phyloP scores from a whole-genome alignment of 2,113 vertebrate genomes.

The Mola mola region DNA sequence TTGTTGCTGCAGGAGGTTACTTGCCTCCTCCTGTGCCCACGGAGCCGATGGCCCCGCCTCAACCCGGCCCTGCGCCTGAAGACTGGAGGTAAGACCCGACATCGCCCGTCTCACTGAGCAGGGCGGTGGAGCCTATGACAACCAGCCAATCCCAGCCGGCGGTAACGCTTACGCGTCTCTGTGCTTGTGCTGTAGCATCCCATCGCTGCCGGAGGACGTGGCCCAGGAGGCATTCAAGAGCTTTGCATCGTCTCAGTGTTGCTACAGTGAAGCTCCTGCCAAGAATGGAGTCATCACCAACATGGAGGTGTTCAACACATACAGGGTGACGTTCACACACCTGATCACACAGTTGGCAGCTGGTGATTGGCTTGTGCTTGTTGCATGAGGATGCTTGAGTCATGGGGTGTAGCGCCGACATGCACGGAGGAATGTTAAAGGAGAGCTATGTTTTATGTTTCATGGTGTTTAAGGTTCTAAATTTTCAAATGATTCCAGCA shows the following conservation, averaged over 20 bases:
- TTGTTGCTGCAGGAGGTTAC: conserved; percentile 52
- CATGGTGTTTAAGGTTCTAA: no score
- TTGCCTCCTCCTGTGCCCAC: conserved; percentile 66
- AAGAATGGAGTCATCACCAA: conserved; percentile 70
- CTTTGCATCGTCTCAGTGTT: conserved; percentile 57
- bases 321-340: conserved; percentile 59
- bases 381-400: no score
- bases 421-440: no score
- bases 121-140: no score
- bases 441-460: no score
- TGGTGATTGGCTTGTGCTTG: no score
- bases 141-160: no score
- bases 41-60: conserved; percentile 59
- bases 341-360: no score
- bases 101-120: background rate
- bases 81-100: conserved; percentile 64
- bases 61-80: conserved; percentile 1
- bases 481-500: no score
- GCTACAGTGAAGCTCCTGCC: conserved; percentile 60
- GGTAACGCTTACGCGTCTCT: background rate
- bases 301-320: conserved; percentile 74
- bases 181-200: conserved; percentile 60
- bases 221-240: conserved; percentile 53
- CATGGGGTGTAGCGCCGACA: no score
- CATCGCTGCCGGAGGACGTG: conserved; percentile 61